A percentile compares a stretch with the other conserved stretches of the same genome.
Evolutionary conservation across 2,113 vertebrate species (phyloP).

Genomic region (Oenanthe oenanthe): DNA sequence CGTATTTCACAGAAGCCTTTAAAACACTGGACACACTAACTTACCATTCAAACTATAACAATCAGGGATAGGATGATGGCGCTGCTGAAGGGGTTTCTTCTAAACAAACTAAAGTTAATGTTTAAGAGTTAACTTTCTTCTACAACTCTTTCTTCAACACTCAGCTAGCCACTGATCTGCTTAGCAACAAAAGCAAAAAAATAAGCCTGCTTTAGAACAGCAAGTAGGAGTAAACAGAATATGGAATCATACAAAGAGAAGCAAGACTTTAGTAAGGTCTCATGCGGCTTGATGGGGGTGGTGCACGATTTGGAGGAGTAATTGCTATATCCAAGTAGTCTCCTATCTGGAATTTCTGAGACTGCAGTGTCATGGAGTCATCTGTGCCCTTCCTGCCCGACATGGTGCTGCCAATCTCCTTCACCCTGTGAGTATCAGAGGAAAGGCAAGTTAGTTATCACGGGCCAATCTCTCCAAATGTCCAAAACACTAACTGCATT

Average conservation of each 20-base stretch:
- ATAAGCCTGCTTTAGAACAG: slow-evolving; percentile 68
- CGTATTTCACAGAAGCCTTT: not conserved
- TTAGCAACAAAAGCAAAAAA: slow-evolving; percentile 58
- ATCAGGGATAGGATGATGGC: not conserved
- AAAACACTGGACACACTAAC: slow-evolving; percentile 13
- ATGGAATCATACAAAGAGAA: not conserved
- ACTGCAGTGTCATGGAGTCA: slow-evolving; percentile 96
- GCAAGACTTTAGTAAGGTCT: slow-evolving; percentile 84
- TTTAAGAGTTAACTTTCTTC: slow-evolving; percentile 26
- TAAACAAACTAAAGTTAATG: slow-evolving; percentile 48
- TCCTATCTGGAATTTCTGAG: slow-evolving; percentile 97
- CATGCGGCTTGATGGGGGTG: slow-evolving; percentile 88
- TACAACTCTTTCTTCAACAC: slow-evolving; percentile 40
- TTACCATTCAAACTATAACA: not conserved
- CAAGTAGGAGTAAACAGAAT: slow-evolving; percentile 22
- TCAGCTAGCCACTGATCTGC: too few species aligned
- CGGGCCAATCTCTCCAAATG: not conserved
- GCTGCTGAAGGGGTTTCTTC: slow-evolving; percentile 1
- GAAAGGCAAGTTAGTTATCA: not conserved
- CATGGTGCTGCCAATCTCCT: slow-evolving; percentile 94
- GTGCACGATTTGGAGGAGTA: slow-evolving; percentile 92
- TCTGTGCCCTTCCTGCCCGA: slow-evolving; percentile 94
- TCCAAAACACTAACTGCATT: not conserved
- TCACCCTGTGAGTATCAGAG: slow-evolving; percentile 80
- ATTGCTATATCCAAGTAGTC: slow-evolving; percentile 98